Conservation (phyloP, 2,113 vertebrate genomes). For the Meleagris gallopavo region DNA sequence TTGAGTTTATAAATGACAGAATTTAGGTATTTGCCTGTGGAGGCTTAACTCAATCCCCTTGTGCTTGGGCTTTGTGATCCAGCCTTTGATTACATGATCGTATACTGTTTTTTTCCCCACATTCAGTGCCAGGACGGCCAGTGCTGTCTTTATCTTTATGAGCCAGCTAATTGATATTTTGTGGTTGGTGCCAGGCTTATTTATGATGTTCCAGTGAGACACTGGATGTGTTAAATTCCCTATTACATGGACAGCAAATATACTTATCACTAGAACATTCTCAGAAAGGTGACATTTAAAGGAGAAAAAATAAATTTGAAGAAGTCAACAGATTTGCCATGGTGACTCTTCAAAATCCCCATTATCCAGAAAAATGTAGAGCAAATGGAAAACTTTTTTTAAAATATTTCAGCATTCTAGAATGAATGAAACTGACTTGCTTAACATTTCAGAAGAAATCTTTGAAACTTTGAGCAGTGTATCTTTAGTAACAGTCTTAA, state of each 20-base stretch:
- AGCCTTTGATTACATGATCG: slow-evolving; percentile 7
- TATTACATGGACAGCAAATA: not conserved
- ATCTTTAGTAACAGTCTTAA: not conserved
- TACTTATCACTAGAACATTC: not conserved
- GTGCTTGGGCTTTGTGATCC: not conserved
- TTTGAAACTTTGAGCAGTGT: not conserved
- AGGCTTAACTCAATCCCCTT: slow-evolving; percentile 26
- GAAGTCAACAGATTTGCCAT: not conserved
- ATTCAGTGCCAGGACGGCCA: not conserved
- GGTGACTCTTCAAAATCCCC: not conserved
- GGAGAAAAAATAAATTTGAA: not conserved
- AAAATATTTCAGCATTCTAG: not conserved
- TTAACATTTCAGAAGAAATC: not conserved
- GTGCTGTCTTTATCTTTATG: not conserved
- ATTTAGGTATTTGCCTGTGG: slow-evolving; percentile 3
- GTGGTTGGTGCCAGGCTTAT: not conserved
- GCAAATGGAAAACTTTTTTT: not conserved
- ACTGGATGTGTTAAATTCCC: not conserved
- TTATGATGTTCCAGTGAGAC: slow-evolving; percentile 8
- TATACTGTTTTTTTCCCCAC: not conserved
- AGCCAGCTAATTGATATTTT: not conserved
- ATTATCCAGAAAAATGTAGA: not conserved
- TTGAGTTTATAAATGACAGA: slow-evolving; percentile 16
- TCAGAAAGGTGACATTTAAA: not conserved
- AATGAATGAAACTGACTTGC: not conserved